phyloP scores from a whole-genome alignment of 2,888 invertebrate genomes.

The Tubulanus polymorphus region DNA sequence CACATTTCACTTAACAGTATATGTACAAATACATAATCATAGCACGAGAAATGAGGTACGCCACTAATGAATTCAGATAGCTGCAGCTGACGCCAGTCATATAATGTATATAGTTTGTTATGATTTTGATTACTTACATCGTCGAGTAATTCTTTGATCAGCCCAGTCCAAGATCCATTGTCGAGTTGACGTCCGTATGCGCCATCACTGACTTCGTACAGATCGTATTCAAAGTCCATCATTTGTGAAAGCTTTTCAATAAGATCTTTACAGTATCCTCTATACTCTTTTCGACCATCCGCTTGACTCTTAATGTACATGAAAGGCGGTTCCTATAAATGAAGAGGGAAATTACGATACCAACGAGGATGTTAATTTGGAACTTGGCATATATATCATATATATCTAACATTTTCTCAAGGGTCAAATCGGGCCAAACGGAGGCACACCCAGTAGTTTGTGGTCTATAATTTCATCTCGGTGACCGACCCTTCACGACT shows the following conservation, averaged over 20 bases:
- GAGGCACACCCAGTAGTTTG: no score
- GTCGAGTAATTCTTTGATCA: conserved; percentile 41
- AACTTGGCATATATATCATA: neutral
- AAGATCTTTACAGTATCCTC: conserved; percentile 91
- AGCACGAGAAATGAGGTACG: no score
- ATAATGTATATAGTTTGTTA: neutral
- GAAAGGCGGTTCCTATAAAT: conserved; percentile 57
- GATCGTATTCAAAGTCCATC: conserved; percentile 77
- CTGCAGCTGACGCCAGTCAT: no score
- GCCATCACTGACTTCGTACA: conserved; percentile 70
- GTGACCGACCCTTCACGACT: no score
- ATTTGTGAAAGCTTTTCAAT: conserved; percentile 80
- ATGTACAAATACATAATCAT: no score
- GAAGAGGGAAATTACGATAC: neutral
- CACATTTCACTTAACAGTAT: no score
- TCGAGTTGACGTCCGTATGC: conserved; percentile 84
- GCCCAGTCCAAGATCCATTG: conserved; percentile 44
- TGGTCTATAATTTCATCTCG: no score
- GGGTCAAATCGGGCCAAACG: no score
- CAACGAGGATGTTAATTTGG: neutral
- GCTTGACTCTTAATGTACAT: conserved; percentile 43
- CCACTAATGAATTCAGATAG: no score
- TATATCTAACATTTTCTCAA: neutral
- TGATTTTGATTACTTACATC: conserved; percentile 30
- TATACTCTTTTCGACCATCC: conserved; percentile 23